phyloP scores from a whole-genome alignment of 2,888 invertebrate genomes.

The Eupeodes latifasciatus region DNA sequence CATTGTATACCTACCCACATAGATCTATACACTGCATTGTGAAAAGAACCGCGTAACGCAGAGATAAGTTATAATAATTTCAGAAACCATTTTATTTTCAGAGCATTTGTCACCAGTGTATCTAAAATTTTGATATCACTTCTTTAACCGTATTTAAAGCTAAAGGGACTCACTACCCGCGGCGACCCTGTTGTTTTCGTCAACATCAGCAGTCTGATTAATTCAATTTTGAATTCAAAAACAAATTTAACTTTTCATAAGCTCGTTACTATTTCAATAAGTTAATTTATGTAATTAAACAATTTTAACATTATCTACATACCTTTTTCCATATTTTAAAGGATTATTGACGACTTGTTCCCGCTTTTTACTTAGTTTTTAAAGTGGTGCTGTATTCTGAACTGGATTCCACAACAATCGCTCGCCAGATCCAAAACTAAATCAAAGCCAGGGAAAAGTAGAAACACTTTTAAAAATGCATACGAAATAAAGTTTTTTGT shows the following conservation, averaged over 20 bases:
- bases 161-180: background rate
- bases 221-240: slow-evolving; percentile 71
- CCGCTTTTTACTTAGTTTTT: slow-evolving; percentile 57
- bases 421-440: background rate
- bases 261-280: background rate
- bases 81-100: too few species aligned
- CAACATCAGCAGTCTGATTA: slow-evolving; percentile 5
- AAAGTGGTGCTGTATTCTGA: slow-evolving; percentile 11
- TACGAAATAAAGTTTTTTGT: slow-evolving; percentile 37
- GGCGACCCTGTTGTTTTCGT: background rate
- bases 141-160: background rate
- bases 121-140: too few species aligned
- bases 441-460: background rate
- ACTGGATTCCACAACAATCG: slow-evolving; percentile 1
- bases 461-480: background rate
- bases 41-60: too few species aligned
- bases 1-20: too few species aligned
- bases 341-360: slow-evolving; percentile 42
- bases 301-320: slow-evolving; percentile 20
- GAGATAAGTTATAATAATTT: too few species aligned
- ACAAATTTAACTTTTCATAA: background rate
- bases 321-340: slow-evolving; percentile 66
- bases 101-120: too few species aligned
- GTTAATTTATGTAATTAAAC: slow-evolving; percentile 2
- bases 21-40: too few species aligned